phyloP scores from a whole-genome alignment of 2,797 vertebrate species.

The Sebastes dallii region DNA sequence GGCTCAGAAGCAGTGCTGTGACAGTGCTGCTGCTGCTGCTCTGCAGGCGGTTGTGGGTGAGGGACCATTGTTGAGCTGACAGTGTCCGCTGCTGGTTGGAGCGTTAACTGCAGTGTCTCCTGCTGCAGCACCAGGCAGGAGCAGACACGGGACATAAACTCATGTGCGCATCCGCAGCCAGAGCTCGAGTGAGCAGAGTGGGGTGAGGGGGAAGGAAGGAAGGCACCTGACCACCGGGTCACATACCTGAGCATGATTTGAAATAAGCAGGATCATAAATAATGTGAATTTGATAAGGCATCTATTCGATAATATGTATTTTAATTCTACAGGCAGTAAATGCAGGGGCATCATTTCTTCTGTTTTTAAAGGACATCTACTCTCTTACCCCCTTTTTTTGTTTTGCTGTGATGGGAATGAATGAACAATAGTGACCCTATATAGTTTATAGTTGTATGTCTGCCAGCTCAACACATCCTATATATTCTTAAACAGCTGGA shows the following conservation, averaged over 20 bases:
- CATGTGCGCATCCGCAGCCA: neutral
- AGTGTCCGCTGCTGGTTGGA: constrained; percentile 85
- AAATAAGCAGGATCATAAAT: neutral
- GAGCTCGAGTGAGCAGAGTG: neutral
- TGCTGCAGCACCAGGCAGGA: neutral
- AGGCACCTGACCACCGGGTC: neutral
- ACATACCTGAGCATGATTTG: neutral
- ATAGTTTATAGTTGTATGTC: neutral
- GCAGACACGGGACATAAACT: constrained; percentile 9
- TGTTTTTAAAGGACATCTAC: neutral
- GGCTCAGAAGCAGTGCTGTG: neutral
- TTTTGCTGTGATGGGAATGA: neutral
- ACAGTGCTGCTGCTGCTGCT: constrained; percentile 12
- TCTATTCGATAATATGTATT: neutral
- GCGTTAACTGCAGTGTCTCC: constrained; percentile 77
- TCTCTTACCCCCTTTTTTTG: neutral
- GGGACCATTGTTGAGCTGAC: constrained; percentile 81
- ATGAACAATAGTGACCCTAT: neutral
- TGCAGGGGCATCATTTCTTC: neutral
- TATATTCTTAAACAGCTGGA: constrained; percentile 1
- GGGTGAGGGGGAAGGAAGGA: neutral
- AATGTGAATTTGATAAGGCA: neutral
- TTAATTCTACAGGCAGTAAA: neutral
- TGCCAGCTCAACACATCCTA: neutral
- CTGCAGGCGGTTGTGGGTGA: constrained; percentile 17